Conservation (phyloP, 2,888 invertebrate genomes). For the Candidula unifasciata region DNA sequence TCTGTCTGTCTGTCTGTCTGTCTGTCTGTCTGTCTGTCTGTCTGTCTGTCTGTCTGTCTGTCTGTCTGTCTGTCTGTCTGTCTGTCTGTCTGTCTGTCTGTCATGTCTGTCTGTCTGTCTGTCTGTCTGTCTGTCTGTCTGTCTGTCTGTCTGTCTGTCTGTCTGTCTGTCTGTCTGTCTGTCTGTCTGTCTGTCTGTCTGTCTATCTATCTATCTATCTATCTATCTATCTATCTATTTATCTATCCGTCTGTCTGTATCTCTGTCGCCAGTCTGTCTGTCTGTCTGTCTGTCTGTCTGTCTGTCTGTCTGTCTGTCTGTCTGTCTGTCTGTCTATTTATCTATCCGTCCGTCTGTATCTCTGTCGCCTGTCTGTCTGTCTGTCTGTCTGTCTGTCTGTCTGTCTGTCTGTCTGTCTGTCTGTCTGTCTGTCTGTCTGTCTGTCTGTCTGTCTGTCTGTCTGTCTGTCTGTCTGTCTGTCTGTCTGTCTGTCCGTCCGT, state of each 20-base stretch:
- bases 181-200: slow-evolving; percentile 4
- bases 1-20: too few relatives aligned
- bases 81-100: too few relatives aligned
- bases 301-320: slow-evolving; percentile 4
- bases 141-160: slow-evolving; percentile 4
- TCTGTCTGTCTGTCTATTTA: not conserved
- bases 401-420: slow-evolving; percentile 1
- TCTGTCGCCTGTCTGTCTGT: too few relatives aligned
- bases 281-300: slow-evolving; percentile 4
- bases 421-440: slow-evolving; percentile 4
- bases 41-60: too few relatives aligned
- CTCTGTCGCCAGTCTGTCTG: not conserved
- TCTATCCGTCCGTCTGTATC: too few relatives aligned
- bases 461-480: slow-evolving; percentile 4
- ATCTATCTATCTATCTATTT: not conserved
- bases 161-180: slow-evolving; percentile 4
- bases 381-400: not conserved
- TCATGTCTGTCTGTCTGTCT: too few relatives aligned
- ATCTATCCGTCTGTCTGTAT: not conserved
- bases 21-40: too few relatives aligned
- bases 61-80: too few relatives aligned
- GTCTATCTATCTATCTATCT: slow-evolving; percentile 16
- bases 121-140: not conserved
- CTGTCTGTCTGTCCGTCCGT: not conserved
- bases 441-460: slow-evolving; percentile 4